Base-by-base conservation (phyloP, 2,113 vertebrate genomes). In the Dendrocopos noguchii region DNA sequence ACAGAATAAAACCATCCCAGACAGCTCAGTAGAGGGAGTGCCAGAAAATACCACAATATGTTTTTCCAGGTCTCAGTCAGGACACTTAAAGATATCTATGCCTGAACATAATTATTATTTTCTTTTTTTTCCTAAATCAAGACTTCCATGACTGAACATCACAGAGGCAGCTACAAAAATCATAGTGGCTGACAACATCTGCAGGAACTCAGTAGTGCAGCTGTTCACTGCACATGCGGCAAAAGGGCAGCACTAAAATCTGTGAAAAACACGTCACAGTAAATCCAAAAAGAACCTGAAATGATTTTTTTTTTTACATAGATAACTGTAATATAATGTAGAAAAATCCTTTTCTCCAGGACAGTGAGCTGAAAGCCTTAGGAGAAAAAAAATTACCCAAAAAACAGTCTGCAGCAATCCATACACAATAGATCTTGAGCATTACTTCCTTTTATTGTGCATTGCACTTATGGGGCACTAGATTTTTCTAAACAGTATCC, bases 401-500 rank as follows among this genome's bases (percentile, higher is more conserved):
- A 39, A 9, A 73, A 21, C 34, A 59, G 60, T 82, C 29, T 81
- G 80, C 34, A n/a, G 61, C 59, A 92, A 86, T 79, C 88, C 80
- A 73, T 67, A 52, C 28, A 88, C n/a, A 81, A 71, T 4, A 84
- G 75, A 16, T 52, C 79, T 66, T 60, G 18, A 60, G 56, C 80
- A 83, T 90, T 85, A 34, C 65, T 91, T 91, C 56, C 63, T 93
- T 91, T 91, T 66, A 64, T 90, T 80, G 56, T 65, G 15, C 64
- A 44, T 16, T 46, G 76, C 79, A 88, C 36, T 86, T 91, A 70
- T 0, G 3, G 17, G 25, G 46, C 47, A 85, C 60, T 71, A 67
- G 56, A 56, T 73, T 87, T 91, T 84, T 91, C 93, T 63, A 88
- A 93, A 94, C 68, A 80, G 74, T 15, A 50, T 46, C 78, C 75